Evolutionary conservation across 2,888 invertebrate species (phyloP).

Genomic region (Sturmia bella): DNA sequence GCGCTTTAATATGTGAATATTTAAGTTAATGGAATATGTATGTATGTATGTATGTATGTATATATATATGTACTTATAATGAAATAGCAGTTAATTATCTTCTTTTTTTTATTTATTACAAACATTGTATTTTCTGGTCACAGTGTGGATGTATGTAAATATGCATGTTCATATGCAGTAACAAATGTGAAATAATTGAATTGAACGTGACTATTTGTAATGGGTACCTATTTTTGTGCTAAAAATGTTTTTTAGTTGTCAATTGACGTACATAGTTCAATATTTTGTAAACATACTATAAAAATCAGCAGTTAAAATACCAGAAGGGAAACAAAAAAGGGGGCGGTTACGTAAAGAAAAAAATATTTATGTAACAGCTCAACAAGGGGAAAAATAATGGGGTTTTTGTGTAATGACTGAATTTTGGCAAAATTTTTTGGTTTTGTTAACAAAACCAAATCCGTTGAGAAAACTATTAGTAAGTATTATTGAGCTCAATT

Average conservation of each 20-base stretch:
- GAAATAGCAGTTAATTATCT: too few relatives aligned
- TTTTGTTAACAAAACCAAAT: too few relatives aligned
- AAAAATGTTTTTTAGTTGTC: conserved; percentile 13
- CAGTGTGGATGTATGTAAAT: neutral
- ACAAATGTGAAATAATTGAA: conserved; percentile 28
- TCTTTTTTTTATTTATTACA: too few relatives aligned
- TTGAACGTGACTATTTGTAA: conserved; percentile 51
- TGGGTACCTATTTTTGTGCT: neutral
- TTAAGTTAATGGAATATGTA: too few relatives aligned
- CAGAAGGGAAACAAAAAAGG: conserved; percentile 44
- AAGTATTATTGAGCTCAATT: too few relatives aligned
- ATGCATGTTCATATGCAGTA: neutral
- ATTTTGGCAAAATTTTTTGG: too few relatives aligned
- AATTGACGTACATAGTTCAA: conserved; percentile 35
- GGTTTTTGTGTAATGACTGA: too few relatives aligned
- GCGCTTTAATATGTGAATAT: conserved; percentile 35
- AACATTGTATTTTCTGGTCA: neutral
- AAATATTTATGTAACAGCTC: too few relatives aligned
- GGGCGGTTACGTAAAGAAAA: conserved; percentile 36
- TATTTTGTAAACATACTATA: conserved; percentile 34
- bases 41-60: neutral
- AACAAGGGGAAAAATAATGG: too few relatives aligned
- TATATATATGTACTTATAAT: too few relatives aligned
- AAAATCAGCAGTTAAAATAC: conserved; percentile 1
- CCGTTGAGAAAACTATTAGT: too few relatives aligned